Base-by-base conservation (phyloP, 2,113 vertebrate species). In the Coptodon bakossiorum region DNA sequence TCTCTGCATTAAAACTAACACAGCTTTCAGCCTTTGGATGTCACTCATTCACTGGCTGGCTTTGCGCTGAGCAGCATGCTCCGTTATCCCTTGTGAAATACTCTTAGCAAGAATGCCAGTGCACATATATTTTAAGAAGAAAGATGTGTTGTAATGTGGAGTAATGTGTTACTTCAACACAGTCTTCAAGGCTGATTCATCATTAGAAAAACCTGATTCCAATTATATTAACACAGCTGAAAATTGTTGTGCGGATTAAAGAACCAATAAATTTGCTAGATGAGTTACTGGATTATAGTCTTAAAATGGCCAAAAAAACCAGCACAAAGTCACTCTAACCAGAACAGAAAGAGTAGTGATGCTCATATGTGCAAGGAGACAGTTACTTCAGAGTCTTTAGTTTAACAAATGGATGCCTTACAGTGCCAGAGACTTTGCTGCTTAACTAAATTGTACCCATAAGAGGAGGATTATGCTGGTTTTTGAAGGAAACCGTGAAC, bases 11-110 rank as follows among this genome's bases (percentile, higher is more conserved):
- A 52, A 14, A 9, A 81, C 12, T 81, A 56, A 90, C 63, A 83
- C 31, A 82, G 19, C 88, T 54, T 24, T 57, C 11, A 85, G 80
- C 56, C 31, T 83, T 29, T 78, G 57, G 22, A 87, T 82, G 86
- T 57, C 78, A 71, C 78, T 84, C 80, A 78, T 82, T 90, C 80
- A 81, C 52, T 83, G 27, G 45, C 73, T 56, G 54, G 66, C 80
- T 91, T 91, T 93, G 91, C 86, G 24, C 85, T 85, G 83, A 93
- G 29, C 57, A 5, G 87, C 92, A 92, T 92, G 90, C 81, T 90
- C 57, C 63, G 56, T 89, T 82, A 40, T 9, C 81, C 59, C 53
- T 91, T 86, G 78, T 94, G 71, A 92, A 94, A 92, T 80, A 84
- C 86, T 84, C 81, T 54, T 80, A 89, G 91, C 63, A 88, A 85